Percentiles rank a stretch among this genome's conserved stretches.
These are phyloP conservation scores for Eira barbara DNA, from an alignment of 2,113 vertebrate genomes.

Conservation along the genomic window DNA sequence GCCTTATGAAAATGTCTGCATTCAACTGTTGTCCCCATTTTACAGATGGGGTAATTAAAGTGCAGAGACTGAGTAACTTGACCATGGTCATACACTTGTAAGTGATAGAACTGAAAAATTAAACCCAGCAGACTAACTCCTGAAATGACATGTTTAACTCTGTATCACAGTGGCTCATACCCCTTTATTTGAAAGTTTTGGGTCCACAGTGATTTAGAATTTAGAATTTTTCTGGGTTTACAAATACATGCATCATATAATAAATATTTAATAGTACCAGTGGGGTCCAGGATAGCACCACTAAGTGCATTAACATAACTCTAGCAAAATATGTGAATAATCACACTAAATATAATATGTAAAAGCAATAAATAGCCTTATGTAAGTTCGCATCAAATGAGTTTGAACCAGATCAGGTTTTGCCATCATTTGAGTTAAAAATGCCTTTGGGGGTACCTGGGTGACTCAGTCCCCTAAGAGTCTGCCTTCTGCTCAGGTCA, in stretches of 20 bases:
- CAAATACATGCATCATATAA: neutral
- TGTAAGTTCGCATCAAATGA: neutral
- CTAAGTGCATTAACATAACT: neutral
- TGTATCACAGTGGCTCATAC: neutral
- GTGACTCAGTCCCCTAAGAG: too few relatives aligned
- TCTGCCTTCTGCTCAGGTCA: too few relatives aligned
- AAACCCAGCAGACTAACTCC: neutral
- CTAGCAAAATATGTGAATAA: neutral
- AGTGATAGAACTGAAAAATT: neutral
- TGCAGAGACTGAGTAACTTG: neutral
- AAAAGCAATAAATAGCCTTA: neutral
- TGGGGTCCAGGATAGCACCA: neutral
- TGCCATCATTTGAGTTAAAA: neutral
- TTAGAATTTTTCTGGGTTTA: neutral
- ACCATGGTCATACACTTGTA: neutral
- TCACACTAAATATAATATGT: neutral
- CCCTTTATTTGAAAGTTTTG: neutral
- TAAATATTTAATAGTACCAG: neutral
- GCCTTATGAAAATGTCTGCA: neutral
- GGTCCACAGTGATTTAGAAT: neutral
- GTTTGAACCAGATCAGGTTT: neutral
- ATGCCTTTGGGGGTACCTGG: neutral
- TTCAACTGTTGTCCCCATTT: neutral
- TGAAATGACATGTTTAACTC: neutral
- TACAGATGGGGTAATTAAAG: neutral